Base-by-base conservation (phyloP, 2,797 vertebrate species). In the Microcaecilia unicolor region DNA sequence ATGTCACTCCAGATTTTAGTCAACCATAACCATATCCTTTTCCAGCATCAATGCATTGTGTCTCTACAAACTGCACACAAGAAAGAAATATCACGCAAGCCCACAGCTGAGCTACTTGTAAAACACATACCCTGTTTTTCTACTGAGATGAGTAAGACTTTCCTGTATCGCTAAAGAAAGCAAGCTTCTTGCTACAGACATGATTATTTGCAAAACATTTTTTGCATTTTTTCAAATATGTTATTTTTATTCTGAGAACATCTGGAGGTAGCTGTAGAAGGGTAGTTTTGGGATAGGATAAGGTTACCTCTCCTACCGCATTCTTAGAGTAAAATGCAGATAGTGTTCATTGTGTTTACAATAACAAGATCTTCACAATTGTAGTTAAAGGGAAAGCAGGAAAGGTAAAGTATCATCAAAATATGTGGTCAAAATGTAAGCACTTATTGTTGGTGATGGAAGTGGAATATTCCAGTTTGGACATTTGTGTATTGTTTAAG, bases 101-200 rank as follows among this genome's bases (percentile, higher is more conserved):
- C 63, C 44, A 51, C 40, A 51, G 42, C 53, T 59, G 33, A 67
- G 54, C 53, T 55, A 39, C 54, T 50, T 60, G 51, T 44, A 47
- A 65, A 76, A 70, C 68, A 60, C 66, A 51, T 59, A 69, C 48
- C 63, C 57, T 72, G 60, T 76, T 78, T 81, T 76, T 76, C 62
- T 81, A 76, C 68, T 26, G 39, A 74, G 38, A 80, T 84, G 74
- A 83, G 69, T 81, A 76, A 84, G 50, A 69, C 71, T 76, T 83
- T 81, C 75, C 78, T 74, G 52, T 61, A 43, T 47, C 58, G 56
- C 65, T 68, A 60, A 63, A 67, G 30, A 41, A 27, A 63, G 41
- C 45, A 57, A 48, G 57, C 58, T 60, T 51, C 44, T 13, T 31
- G 18, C 27, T 13, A 22, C 4, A 27, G 28, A 51, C 44, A 50